Percentiles rank a stretch among this genome's conserved stretches.
Conservation (phyloP, 1,140 invertebrate species). For the Sycophila sp. region DNA sequence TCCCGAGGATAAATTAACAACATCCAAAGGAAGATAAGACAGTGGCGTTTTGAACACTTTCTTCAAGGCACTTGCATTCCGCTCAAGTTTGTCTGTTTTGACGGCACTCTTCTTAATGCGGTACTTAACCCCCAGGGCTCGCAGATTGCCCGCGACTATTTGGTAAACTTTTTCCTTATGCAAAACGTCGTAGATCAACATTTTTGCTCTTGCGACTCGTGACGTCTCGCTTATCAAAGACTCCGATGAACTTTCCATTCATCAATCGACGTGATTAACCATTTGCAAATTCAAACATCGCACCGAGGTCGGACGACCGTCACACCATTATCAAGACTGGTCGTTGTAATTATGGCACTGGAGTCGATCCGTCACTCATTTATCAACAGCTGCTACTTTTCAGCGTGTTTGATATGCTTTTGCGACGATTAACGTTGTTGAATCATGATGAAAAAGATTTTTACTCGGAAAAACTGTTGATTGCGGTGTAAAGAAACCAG, state of each 20-base stretch:
- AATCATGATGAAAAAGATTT: no score
- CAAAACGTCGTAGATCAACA: constrained; percentile 74
- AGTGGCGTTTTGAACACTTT: constrained; percentile 73
- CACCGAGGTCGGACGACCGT: not conserved
- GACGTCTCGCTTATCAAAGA: not conserved
- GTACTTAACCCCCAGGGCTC: constrained; percentile 73
- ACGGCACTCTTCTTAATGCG: constrained; percentile 70
- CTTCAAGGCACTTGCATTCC: constrained; percentile 51
- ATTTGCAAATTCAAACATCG: constrained; percentile 3
- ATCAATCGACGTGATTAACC: not conserved
- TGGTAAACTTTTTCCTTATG: constrained; percentile 73
- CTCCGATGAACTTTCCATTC: constrained; percentile 2
- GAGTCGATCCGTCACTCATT: no score
- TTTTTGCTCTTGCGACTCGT: constrained; percentile 45
- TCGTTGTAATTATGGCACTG: no score
- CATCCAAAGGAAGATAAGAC: constrained; percentile 69
- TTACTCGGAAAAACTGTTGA: not conserved
- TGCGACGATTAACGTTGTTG: no score
- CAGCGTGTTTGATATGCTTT: no score
- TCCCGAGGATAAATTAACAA: constrained; percentile 70
- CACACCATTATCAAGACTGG: not conserved
- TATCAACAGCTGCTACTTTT: no score
- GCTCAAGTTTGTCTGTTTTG: constrained; percentile 61
- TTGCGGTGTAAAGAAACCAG: not conserved
- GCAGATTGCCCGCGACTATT: constrained; percentile 70